Evolutionary conservation across 2,888 invertebrate species (phyloP).

Genomic region (Latrodectus elegans): DNA sequence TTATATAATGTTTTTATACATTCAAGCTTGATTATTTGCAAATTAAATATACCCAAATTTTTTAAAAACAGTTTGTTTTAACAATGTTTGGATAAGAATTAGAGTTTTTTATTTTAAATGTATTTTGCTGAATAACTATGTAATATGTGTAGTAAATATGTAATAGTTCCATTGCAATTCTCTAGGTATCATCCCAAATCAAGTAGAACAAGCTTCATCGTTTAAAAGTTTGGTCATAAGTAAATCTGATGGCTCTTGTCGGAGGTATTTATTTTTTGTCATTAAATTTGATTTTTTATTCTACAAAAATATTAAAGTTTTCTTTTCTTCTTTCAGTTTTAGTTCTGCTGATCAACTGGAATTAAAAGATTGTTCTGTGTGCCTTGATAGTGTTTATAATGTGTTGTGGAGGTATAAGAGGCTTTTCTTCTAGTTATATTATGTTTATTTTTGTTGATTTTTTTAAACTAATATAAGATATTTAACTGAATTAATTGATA

Average conservation of each 20-base stretch:
- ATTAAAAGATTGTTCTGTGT: constrained; percentile 85
- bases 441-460: too few relatives aligned
- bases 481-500: too few relatives aligned
- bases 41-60: too few relatives aligned
- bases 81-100: background rate
- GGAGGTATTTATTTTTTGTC: constrained; percentile 74
- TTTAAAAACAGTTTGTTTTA: too few relatives aligned
- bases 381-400: constrained; percentile 93
- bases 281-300: constrained; percentile 1
- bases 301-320: background rate
- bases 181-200: constrained; percentile 81
- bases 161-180: background rate
- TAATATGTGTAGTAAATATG: background rate
- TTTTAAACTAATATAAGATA: too few relatives aligned
- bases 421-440: background rate
- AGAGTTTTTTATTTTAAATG: background rate
- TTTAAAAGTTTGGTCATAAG: constrained; percentile 93
- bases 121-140: background rate
- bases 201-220: constrained; percentile 82
- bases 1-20: too few relatives aligned
- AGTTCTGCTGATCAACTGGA: constrained; percentile 88
- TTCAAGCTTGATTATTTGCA: too few relatives aligned
- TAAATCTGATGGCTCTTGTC: constrained; percentile 90
- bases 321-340: constrained; percentile 78
- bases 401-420: constrained; percentile 89